These are phyloP conservation scores for Porites rus DNA, from an alignment of 92 coral and sea anemone genomes.

Conservation along the genomic window DNA sequence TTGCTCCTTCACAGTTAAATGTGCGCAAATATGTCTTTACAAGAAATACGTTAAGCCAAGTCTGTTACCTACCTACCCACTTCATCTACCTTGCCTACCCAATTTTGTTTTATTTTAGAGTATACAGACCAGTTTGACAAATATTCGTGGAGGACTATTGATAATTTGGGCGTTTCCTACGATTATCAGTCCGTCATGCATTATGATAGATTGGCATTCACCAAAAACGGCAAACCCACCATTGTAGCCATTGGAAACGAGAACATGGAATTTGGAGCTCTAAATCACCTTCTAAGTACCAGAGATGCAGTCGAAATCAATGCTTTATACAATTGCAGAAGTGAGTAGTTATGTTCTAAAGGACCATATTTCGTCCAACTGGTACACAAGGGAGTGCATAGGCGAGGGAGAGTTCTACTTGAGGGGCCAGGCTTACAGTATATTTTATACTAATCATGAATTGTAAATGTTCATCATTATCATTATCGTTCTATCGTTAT, in stretches of 20 bases:
- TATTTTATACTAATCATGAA: too few species aligned
- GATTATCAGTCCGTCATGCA: constrained; percentile 89
- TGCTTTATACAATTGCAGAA: constrained; percentile 80
- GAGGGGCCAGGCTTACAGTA: too few species aligned
- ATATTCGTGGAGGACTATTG: constrained; percentile 68
- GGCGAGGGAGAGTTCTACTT: too few species aligned
- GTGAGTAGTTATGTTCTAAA: background rate
- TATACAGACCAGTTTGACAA: constrained; percentile 75
- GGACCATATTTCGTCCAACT: too few species aligned
- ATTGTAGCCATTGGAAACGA: constrained; percentile 75
- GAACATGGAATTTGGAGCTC: constrained; percentile 54
- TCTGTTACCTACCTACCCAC: too few species aligned
- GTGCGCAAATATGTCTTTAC: too few species aligned
- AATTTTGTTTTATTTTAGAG: constrained; percentile 32
- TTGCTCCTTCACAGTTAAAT: too few species aligned
- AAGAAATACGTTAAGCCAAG: too few species aligned
- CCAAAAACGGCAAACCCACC: constrained; percentile 74
- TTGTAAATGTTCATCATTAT: too few species aligned
- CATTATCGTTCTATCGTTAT: too few species aligned
- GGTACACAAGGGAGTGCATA: too few species aligned
- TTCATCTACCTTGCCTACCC: background rate
- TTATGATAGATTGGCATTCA: constrained; percentile 73
- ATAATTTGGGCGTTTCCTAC: constrained; percentile 71
- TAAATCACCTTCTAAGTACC: constrained; percentile 49
- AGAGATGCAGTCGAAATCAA: constrained; percentile 82